These are phyloP conservation scores for Huso huso DNA, from an alignment of 2,797 vertebrate species.

Conservation along the genomic window DNA sequence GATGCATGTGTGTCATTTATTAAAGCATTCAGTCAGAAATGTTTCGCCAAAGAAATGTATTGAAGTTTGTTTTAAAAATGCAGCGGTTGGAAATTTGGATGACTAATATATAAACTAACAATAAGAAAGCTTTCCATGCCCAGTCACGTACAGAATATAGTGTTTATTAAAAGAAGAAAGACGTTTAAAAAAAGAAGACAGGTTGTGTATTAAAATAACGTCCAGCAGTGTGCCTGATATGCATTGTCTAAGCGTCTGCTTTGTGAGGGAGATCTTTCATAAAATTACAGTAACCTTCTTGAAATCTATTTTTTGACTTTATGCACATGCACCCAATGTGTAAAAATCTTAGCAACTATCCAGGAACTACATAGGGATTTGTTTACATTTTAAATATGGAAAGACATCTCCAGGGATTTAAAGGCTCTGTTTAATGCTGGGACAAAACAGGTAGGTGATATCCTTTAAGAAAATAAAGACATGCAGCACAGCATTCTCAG, in stretches of 20 bases:
- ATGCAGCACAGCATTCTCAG: no score
- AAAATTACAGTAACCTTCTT: no score
- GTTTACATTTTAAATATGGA: slow-evolving; percentile 49
- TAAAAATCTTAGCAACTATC: slow-evolving; percentile 17
- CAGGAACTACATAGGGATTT: slow-evolving; percentile 26
- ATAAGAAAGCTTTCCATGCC: slow-evolving; percentile 10
- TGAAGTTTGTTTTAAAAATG: slow-evolving; percentile 33
- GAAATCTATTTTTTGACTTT: no score
- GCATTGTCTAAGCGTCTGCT: slow-evolving; percentile 15
- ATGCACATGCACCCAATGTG: not conserved
- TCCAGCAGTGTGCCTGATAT: not conserved
- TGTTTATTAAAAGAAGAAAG: slow-evolving; percentile 38
- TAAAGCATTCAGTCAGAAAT: not conserved
- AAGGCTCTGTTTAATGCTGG: slow-evolving; percentile 37
- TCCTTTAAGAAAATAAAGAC: no score
- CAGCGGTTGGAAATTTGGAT: slow-evolving; percentile 39
- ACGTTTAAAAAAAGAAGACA: slow-evolving; percentile 18
- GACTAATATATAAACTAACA: slow-evolving; percentile 30
- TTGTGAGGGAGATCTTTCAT: slow-evolving; percentile 17
- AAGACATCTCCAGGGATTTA: slow-evolving; percentile 57
- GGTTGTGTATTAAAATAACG: no score
- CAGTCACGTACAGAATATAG: slow-evolving; percentile 33
- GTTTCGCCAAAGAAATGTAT: slow-evolving; percentile 26
- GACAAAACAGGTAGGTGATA: no score
- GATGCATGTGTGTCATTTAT: slow-evolving; percentile 4